Base-by-base conservation (phyloP, 2,113 vertebrate species). In the Chunga burmeisteri region DNA sequence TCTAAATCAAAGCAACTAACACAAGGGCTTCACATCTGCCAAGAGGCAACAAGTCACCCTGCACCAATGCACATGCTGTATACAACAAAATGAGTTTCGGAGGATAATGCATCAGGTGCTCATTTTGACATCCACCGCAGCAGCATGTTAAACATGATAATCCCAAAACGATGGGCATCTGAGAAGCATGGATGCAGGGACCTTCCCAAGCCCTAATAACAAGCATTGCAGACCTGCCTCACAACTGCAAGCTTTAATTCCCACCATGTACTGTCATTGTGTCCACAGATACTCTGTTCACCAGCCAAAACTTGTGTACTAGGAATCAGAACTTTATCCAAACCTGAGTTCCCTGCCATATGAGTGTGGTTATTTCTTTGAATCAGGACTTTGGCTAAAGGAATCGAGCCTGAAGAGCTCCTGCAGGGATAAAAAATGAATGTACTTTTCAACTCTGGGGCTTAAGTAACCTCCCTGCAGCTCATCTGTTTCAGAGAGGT, bases 11-110 rank as follows among this genome's bases (percentile, higher is more conserved):
- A 94, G 80, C 18, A 75, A 32, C 25, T 21, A 42, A 29, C 4
- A 40, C 29, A 36, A 59, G 26, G 44, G 22, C 29, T 46, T 40
- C 0, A 0, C 34, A 30, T 46, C 29, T 63, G 90, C 47, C 30
- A 17, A 44, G 34, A 44, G 44, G 44, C 74, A 68, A 0, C 44
- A 58, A 34, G 34, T 30, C 55, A 42, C 70, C 16, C 32, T 10
- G 44, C 40, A 29, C 10, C 68, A 73, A 17, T 1, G 4, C 44
- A 16, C 7, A 3, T 0, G 4, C 40, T 36, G 10, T 2, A 8
- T 3, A 12, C 25, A 75, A 34, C 15, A 53, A 36, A 40, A 50
- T 0, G 0, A 66, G 27, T 1, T 9, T 22, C 59, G 40, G 32
- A 36, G 78, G 11, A 70, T 46, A 36, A 6, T 0, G 16, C 26